phyloP scores from a whole-genome alignment of 2,888 invertebrate species.

The Diarsia brunnea region DNA sequence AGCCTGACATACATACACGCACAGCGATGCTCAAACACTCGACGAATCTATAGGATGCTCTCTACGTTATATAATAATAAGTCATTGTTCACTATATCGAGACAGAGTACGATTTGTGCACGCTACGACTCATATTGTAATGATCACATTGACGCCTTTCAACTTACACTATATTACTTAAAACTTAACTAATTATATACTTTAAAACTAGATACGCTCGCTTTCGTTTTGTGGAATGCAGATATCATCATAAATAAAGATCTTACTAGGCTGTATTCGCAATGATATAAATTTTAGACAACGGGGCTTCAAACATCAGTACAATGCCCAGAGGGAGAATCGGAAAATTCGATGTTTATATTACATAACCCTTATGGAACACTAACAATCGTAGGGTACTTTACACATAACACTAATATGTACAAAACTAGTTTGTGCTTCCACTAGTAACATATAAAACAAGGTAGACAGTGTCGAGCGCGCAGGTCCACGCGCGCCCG shows the following conservation, averaged over 20 bases:
- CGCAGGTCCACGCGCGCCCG: constrained; percentile 59
- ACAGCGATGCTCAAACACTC: constrained; percentile 86
- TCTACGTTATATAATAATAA: constrained; percentile 81
- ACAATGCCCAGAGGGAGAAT: constrained; percentile 85
- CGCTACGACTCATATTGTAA: constrained; percentile 87
- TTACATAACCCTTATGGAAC: constrained; percentile 83
- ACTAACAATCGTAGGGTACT: constrained; percentile 83
- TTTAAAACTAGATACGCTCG: constrained; percentile 84
- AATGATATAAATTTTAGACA: constrained; percentile 75
- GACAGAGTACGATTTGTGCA: constrained; percentile 87
- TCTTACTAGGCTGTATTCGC: constrained; percentile 82
- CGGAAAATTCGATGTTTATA: constrained; percentile 88
- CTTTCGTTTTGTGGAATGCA: constrained; percentile 89
- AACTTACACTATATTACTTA: constrained; percentile 83
- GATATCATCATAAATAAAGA: constrained; percentile 86
- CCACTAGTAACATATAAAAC: constrained; percentile 82
- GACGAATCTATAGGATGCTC: constrained; percentile 86
- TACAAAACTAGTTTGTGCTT: constrained; percentile 89
- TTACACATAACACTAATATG: constrained; percentile 89
- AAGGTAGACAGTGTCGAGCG: constrained; percentile 56
- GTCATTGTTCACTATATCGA: constrained; percentile 81
- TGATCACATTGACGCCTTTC: constrained; percentile 89
- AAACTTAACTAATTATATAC: constrained; percentile 78
- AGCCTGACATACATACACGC: constrained; percentile 87
- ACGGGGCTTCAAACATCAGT: constrained; percentile 86